Evolutionary conservation across 2,797 vertebrate species (phyloP).

Genomic region (Dendrocincla tyrannina): DNA sequence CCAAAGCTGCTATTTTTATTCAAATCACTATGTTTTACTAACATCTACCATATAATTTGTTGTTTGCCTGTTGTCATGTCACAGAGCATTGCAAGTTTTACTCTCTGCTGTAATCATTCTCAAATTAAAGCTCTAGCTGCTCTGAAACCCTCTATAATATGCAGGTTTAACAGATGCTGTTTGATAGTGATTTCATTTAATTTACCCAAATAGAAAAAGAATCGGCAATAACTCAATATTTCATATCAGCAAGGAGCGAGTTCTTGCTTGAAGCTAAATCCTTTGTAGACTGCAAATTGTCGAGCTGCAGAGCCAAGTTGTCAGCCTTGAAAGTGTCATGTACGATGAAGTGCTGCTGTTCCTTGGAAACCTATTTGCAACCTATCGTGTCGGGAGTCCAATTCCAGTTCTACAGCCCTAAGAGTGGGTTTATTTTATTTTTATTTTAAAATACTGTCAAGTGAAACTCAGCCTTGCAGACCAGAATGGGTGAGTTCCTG

Average conservation of each 20-base stretch:
- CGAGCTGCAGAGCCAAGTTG: background rate
- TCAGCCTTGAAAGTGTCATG: constrained; percentile 2
- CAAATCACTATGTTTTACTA: constrained; percentile 27
- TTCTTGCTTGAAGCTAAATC: constrained; percentile 47
- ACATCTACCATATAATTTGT: constrained; percentile 30
- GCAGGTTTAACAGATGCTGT: constrained; percentile 47
- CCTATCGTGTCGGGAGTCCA: background rate
- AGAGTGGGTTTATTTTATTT: background rate
- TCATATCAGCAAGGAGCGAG: background rate
- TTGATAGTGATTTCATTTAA: constrained; percentile 39
- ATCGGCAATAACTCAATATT: constrained; percentile 22
- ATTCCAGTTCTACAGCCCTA: background rate
- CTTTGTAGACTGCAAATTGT: constrained; percentile 23
- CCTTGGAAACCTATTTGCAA: constrained; percentile 38
- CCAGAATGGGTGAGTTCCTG: background rate
- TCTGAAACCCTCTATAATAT: constrained; percentile 2
- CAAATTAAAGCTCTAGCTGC: constrained; percentile 45
- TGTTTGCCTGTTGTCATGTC: constrained; percentile 49
- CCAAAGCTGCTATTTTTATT: constrained; percentile 10
- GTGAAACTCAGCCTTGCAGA: background rate
- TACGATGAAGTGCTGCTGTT: constrained; percentile 1
- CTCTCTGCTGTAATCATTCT: background rate
- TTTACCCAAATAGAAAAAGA: constrained; percentile 47
- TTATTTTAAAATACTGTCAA: background rate
- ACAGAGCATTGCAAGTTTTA: constrained; percentile 13